Conservation (phyloP, 2,113 vertebrate genomes). For the Corvus hawaiiensis region DNA sequence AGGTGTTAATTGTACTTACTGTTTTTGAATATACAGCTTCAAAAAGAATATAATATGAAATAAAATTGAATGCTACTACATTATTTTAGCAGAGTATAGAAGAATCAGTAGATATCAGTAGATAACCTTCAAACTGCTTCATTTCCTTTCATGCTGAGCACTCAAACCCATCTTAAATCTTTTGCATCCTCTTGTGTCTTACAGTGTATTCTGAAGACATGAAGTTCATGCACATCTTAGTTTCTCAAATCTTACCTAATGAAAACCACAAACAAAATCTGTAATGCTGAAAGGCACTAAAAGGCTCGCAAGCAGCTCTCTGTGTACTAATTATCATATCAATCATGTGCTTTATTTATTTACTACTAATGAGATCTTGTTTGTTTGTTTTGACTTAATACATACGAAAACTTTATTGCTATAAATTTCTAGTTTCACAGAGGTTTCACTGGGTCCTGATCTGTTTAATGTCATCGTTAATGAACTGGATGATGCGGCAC, state of each 20-base stretch:
- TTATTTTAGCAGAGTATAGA: neutral
- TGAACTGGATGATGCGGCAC: neutral
- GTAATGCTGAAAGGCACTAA: neutral
- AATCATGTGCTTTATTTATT: neutral
- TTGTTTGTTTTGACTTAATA: neutral
- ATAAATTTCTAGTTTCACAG: neutral
- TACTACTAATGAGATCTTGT: neutral
- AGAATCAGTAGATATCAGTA: neutral
- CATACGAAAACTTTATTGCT: neutral
- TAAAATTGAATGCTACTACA: neutral
- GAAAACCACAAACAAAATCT: neutral
- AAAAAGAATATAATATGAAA: neutral
- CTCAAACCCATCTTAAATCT: neutral
- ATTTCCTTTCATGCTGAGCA: neutral
- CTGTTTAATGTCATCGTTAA: neutral
- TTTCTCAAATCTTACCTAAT: neutral
- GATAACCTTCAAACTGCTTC: neutral
- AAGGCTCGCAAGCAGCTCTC: neutral
- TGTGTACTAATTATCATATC: neutral
- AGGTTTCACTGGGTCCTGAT: neutral
- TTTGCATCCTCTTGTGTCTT: neutral
- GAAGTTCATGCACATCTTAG: neutral
- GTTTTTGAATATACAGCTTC: neutral
- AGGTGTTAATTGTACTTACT: neutral
- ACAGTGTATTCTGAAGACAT: neutral